These are phyloP conservation scores for Danaus chrysippus DNA, from an alignment of 2,888 invertebrate genomes.

Conservation along the genomic window DNA sequence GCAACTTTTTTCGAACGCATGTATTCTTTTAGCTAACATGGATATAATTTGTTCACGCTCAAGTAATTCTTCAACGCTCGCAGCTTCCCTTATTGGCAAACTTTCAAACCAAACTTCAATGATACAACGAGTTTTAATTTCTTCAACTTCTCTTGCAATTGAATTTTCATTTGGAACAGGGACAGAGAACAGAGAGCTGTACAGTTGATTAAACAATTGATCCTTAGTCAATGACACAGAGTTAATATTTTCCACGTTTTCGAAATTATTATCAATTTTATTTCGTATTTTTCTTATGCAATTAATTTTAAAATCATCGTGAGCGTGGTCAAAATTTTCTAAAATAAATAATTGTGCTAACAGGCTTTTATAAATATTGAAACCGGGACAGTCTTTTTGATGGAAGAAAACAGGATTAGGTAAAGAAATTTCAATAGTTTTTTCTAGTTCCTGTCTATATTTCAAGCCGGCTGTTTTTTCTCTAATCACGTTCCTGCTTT, in stretches of 20 bases:
- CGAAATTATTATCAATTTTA: constrained; percentile 48
- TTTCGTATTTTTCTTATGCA: constrained; percentile 45
- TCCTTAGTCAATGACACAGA: constrained; percentile 44
- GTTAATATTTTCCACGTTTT: constrained; percentile 44
- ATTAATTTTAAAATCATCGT: constrained; percentile 45
- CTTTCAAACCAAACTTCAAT: constrained; percentile 53
- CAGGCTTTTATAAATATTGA: constrained; percentile 55
- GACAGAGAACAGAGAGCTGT: constrained; percentile 49
- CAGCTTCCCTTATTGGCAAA: constrained; percentile 43
- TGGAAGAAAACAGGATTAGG: constrained; percentile 41
- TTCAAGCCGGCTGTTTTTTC: constrained; percentile 44
- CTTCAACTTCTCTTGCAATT: constrained; percentile 49
- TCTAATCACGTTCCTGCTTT: constrained; percentile 42
- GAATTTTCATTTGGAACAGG: constrained; percentile 47
- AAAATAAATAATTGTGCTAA: constrained; percentile 55
- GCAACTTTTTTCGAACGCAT: constrained; percentile 47
- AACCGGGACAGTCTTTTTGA: constrained; percentile 44
- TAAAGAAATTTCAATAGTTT: constrained; percentile 49
- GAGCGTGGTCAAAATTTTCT: constrained; percentile 55
- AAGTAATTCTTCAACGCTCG: constrained; percentile 39
- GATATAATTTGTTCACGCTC: constrained; percentile 49
- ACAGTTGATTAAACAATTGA: constrained; percentile 51
- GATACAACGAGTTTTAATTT: constrained; percentile 55
- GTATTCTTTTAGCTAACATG: constrained; percentile 48
- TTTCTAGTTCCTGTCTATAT: constrained; percentile 51